These are phyloP conservation scores for Ypsolopha scabrella DNA, from an alignment of 2,888 invertebrate species.

Conservation along the genomic window DNA sequence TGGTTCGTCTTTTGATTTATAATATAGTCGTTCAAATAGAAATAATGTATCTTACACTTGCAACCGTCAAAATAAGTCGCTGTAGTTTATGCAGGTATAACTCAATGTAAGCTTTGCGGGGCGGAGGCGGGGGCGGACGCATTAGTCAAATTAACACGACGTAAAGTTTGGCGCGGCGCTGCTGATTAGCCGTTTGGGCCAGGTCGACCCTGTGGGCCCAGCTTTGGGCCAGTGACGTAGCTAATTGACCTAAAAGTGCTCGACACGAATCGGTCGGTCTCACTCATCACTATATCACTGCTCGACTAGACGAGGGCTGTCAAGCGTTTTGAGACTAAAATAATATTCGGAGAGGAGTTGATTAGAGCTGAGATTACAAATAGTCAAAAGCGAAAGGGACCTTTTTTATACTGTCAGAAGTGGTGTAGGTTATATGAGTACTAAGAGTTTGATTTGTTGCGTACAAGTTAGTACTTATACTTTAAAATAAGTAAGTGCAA, in stretches of 20 bases:
- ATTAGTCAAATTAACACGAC: conserved; percentile 71
- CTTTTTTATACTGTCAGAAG: no score
- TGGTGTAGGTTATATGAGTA: no score
- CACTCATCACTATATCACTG: background rate
- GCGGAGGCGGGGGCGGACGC: conserved; percentile 38
- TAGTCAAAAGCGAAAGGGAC: no score
- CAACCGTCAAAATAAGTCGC: background rate
- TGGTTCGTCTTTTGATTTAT: no score
- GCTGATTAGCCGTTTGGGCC: conserved; percentile 38
- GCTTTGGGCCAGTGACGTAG: conserved; percentile 28
- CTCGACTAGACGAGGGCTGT: conserved; percentile 33
- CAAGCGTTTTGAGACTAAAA: conserved; percentile 6
- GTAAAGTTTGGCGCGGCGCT: conserved; percentile 50
- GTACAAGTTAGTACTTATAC: no score
- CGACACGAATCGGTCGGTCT: conserved; percentile 59
- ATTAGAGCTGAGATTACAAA: no score
- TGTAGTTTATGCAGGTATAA: conserved; percentile 41
- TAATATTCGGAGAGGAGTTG: no score
- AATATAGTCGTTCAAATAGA: no score
- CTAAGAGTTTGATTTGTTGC: no score
- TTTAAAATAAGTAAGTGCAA: no score
- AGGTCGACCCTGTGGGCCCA: conserved; percentile 36
- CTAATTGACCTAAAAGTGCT: conserved; percentile 71
- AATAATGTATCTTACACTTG: no score
- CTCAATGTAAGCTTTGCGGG: conserved; percentile 18